phyloP scores from a whole-genome alignment of 2,888 invertebrate genomes.

The Platycheirus albimanus region DNA sequence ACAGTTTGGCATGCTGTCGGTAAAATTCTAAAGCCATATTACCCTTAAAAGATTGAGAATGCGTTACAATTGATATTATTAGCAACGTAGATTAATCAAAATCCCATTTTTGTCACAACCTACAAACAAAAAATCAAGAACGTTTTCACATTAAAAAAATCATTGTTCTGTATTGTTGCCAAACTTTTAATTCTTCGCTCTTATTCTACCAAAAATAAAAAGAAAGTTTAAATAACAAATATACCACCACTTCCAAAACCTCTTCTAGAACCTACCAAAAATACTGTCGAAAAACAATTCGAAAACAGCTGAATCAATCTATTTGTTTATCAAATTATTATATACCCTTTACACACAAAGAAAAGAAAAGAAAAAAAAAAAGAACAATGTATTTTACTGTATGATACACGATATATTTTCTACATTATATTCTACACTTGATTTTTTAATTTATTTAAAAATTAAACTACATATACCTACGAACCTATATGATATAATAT shows the following conservation, averaged over 20 bases:
- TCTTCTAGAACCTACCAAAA: constrained; percentile 29
- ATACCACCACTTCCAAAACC: constrained; percentile 57
- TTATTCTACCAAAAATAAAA: background rate
- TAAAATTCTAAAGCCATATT: too few relatives aligned
- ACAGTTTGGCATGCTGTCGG: too few relatives aligned
- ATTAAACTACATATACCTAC: constrained; percentile 1
- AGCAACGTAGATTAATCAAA: too few relatives aligned
- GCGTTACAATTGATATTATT: too few relatives aligned
- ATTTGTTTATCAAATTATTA: constrained; percentile 68
- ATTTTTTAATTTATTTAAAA: constrained; percentile 62
- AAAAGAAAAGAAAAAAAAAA: constrained; percentile 20
- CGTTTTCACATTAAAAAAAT: background rate
- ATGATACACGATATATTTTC: constrained; percentile 72
- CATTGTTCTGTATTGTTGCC: constrained; percentile 11
- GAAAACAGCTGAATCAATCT: constrained; percentile 56
- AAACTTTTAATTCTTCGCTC: background rate
- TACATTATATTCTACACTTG: constrained; percentile 72
- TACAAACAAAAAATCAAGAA: constrained; percentile 2
- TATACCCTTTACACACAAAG: constrained; percentile 68
- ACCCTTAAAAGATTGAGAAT: too few relatives aligned
- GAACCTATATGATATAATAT: background rate
- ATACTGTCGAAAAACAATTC: constrained; percentile 1
- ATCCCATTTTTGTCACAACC: background rate
- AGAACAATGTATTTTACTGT: constrained; percentile 42
- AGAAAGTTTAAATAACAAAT: constrained; percentile 18